These are phyloP conservation scores for Cyanoramphus novaezelandiae DNA, from an alignment of 2,113 vertebrate species.

Conservation along the genomic window DNA sequence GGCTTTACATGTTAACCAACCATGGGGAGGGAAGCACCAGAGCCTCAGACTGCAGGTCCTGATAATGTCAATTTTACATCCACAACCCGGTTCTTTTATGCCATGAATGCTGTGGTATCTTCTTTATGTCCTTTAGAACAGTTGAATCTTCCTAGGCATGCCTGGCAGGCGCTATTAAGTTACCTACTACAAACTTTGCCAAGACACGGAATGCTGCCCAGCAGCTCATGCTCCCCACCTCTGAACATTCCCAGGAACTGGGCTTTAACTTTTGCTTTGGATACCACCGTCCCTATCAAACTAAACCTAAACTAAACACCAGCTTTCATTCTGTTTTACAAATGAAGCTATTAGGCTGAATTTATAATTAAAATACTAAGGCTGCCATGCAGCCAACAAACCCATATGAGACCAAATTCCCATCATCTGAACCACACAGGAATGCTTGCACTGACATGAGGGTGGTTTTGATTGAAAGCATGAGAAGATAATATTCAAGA, in stretches of 20 bases:
- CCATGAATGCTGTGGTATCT: not conserved
- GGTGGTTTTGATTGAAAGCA: not conserved
- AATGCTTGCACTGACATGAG: not conserved
- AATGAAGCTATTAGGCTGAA: not conserved
- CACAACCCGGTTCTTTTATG: not conserved
- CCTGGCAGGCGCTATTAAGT: not conserved
- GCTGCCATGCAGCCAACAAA: not conserved
- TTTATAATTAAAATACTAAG: not conserved
- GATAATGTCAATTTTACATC: not conserved
- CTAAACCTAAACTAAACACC: not conserved
- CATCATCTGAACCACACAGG: not conserved
- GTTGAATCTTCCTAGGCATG: not conserved
- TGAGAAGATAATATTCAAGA: not conserved
- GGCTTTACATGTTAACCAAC: accelerated
- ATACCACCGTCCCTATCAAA: not conserved
- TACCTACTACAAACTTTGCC: not conserved
- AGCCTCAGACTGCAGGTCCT: not conserved
- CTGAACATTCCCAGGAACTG: accelerated
- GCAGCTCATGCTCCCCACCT: not conserved
- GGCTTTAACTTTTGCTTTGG: not conserved
- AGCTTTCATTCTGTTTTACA: not conserved
- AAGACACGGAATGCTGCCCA: not conserved
- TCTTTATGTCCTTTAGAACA: not conserved
- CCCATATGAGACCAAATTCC: not conserved
- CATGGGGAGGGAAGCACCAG: accelerated